Evolutionary conservation across 2,113 vertebrate species (phyloP), one percentile per base, ranked within the genome.

Genomic region (Notothenia rossii): DNA sequence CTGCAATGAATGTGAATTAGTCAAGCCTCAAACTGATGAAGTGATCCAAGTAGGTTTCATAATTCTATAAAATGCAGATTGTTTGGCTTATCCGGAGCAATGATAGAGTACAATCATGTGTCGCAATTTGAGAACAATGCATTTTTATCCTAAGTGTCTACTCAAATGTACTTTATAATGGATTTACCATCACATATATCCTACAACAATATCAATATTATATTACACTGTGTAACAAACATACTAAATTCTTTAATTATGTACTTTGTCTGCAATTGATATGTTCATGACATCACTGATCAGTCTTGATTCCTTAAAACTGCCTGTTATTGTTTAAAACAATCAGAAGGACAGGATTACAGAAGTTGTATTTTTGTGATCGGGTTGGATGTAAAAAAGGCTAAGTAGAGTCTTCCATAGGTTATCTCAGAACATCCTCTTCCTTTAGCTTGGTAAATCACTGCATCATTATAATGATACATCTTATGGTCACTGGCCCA

Each of bases 401-500:
- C 43, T n/a, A 9, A 2, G 14, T 25, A 64, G 43, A 54, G n/a
- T 80, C 14, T 48, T 36, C 36, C 29, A 3, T 2, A 50, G 17
- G 55, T 59, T n/a, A 53, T 60, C 50, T 55, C n/a, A 77, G 51
- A 17, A 63, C 15, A 67, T 69, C 17, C 0, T 58, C 66, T 64
- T 20, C 63, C 36, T 60, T 67, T 45, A 58, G n/a, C 20, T 68
- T n/a, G 5, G 7, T 61, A 56, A 84, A 25, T 82, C 65, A 63
- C 56, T 25, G 25, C 10, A 2, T 75, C 43, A 77, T 83, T 70
- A 55, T 48, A 75, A 71, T 81, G 36, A 40, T 64, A 68, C 71
- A 82, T 82, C 22, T 43, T 76, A 18, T 33, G 51, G 63, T 83
- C 74, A 72, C 64, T 84, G 79, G 84, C 64, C 72, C 72, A 49